Evolutionary conservation across 2,888 invertebrate species (phyloP).

Genomic region (Clitarchus hookeri): DNA sequence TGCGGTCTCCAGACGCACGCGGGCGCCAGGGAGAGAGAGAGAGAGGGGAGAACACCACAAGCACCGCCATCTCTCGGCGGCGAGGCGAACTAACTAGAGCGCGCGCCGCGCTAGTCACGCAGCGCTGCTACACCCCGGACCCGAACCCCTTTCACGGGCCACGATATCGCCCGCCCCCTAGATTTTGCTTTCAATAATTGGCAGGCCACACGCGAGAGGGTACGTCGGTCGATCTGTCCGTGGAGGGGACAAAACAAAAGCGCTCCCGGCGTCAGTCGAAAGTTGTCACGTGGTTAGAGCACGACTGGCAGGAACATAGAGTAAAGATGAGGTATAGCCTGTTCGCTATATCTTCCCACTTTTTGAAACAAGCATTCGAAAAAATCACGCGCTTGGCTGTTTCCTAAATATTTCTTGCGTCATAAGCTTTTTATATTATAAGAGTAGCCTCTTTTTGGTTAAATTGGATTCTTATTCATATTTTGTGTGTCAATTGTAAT

Average conservation of each 20-base stretch:
- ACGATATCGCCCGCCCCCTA: neutral
- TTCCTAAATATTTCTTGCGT: no score
- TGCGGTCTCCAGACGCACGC: neutral
- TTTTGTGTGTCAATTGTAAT: no score
- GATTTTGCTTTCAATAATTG: constrained; percentile 8
- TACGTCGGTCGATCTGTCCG: neutral
- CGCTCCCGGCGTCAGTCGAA: neutral
- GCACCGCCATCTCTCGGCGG: neutral
- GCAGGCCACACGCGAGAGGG: neutral
- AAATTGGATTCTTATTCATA: no score
- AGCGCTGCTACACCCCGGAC: no score
- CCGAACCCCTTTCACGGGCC: neutral
- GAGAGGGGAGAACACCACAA: neutral
- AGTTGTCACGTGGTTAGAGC: neutral
- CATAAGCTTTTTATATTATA: no score
- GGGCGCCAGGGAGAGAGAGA: neutral
- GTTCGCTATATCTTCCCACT: no score
- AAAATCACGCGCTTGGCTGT: no score
- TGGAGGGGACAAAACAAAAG: neutral
- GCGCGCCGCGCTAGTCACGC: no score
- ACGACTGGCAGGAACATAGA: no score
- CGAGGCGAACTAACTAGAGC: neutral
- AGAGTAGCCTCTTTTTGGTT: no score
- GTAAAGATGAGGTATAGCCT: no score
- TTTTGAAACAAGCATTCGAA: no score